Percentiles rank a stretch among this genome's conserved stretches.
Evolutionary conservation across 1,140 invertebrate genomes (phyloP).

Genomic region (Bradynema listronoti): DNA sequence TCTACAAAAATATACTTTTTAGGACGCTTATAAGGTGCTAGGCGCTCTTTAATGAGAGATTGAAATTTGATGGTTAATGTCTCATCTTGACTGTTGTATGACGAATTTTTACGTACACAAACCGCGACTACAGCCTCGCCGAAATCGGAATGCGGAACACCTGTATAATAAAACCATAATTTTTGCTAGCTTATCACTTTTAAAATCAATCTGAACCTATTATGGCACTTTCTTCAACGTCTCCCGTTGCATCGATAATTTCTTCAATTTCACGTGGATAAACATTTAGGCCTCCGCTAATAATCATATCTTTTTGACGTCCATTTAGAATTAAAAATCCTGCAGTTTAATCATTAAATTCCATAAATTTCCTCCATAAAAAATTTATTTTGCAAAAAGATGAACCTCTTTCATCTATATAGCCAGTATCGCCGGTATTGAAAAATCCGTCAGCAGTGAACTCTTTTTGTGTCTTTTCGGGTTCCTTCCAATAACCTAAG

Average conservation of each 20-base stretch:
- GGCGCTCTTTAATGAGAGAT: constrained; percentile 23
- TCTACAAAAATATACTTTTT: constrained; percentile 50
- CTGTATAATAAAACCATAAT: constrained; percentile 7
- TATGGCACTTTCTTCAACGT: constrained; percentile 47
- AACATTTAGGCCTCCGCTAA: constrained; percentile 54
- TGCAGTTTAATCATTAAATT: too few species aligned
- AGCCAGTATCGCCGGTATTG: constrained; percentile 53
- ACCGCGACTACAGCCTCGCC: constrained; percentile 55
- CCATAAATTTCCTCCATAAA: too few species aligned
- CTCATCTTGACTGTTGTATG: background rate
- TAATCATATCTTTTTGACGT: constrained; percentile 52
- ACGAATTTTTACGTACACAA: constrained; percentile 20
- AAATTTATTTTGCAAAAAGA: too few species aligned
- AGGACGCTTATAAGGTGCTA: constrained; percentile 46
- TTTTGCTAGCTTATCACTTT: background rate
- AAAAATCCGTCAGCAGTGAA: constrained; percentile 56
- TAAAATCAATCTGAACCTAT: constrained; percentile 39
- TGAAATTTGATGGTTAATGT: constrained; percentile 19
- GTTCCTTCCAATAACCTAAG: constrained; percentile 54
- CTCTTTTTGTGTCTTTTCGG: constrained; percentile 55
- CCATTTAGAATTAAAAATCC: too few species aligned
- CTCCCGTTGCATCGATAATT: constrained; percentile 39
- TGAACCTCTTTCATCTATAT: constrained; percentile 50
- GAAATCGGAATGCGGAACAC: constrained; percentile 51
- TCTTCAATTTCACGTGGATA: constrained; percentile 57